These are phyloP conservation scores for Stegophylla sp. DNA, from an alignment of 2,888 invertebrate genomes.

Conservation along the genomic window DNA sequence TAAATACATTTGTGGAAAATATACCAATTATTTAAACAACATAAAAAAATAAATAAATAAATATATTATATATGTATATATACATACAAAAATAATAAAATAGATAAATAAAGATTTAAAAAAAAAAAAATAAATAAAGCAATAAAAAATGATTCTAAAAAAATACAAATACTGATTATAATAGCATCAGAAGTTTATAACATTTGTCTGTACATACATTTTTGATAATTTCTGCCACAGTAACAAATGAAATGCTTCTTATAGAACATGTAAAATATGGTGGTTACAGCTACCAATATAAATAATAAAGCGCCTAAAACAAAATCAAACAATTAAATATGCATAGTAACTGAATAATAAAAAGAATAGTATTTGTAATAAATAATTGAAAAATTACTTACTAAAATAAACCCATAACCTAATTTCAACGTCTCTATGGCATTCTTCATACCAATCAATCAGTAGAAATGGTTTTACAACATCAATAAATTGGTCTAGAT, in stretches of 20 bases:
- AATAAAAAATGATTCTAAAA: not conserved
- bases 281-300: conserved; percentile 8
- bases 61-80: too few species aligned
- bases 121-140: not conserved
- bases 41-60: not conserved
- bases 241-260: conserved; percentile 42
- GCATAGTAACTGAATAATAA: too few species aligned
- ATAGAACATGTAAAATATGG: conserved; percentile 1
- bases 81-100: not conserved
- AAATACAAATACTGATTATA: not conserved
- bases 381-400: not conserved
- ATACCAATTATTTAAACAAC: not conserved
- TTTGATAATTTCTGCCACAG: conserved; percentile 50
- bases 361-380: too few species aligned
- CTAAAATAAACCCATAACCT: conserved; percentile 5
- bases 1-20: too few species aligned
- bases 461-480: conserved; percentile 64
- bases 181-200: not conserved
- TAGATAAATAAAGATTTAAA: conserved; percentile 5
- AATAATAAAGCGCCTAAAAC: conserved; percentile 17
- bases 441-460: conserved; percentile 57
- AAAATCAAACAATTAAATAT: not conserved
- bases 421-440: not conserved
- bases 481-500: conserved; percentile 68
- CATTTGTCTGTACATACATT: conserved; percentile 43